phyloP scores from a whole-genome alignment of 1,140 invertebrate species.

The Zaprionus davidi region DNA sequence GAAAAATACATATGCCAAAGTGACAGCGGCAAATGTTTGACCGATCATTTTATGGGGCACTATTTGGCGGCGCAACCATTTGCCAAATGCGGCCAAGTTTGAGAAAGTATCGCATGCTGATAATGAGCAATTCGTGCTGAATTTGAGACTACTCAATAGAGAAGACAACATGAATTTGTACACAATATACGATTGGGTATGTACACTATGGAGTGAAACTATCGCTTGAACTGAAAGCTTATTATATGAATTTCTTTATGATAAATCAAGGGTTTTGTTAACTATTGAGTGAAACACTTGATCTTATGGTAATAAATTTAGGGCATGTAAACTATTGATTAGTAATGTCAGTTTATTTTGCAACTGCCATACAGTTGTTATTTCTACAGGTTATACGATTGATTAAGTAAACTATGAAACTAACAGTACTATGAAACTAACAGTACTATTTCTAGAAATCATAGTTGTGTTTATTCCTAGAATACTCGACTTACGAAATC shows the following conservation, averaged over 20 bases:
- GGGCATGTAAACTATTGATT: no score
- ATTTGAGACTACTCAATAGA: constrained; percentile 18
- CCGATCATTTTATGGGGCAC: background rate
- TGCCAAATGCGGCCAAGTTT: constrained; percentile 40
- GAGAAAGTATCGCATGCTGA: constrained; percentile 22
- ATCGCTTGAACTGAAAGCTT: background rate
- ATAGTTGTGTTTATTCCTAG: no score
- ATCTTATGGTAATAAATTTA: no score
- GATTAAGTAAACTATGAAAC: no score
- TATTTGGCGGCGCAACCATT: background rate
- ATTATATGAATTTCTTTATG: background rate
- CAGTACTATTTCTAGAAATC: no score
- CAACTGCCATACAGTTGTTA: no score
- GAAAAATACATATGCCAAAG: constrained; percentile 36
- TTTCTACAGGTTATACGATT: no score
- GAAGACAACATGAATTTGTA: constrained; percentile 73
- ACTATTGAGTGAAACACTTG: background rate
- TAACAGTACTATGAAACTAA: no score
- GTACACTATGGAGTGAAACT: constrained; percentile 34
- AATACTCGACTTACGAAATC: no score
- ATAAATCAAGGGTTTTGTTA: no score
- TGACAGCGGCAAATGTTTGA: constrained; percentile 69
- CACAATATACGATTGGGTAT: constrained; percentile 81
- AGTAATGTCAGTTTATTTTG: no score
- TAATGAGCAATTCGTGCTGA: constrained; percentile 38